Evolutionary conservation across 2,888 invertebrate species (phyloP), one percentile per base, ranked within the genome.

Genomic region (Melanotus villosus): DNA sequence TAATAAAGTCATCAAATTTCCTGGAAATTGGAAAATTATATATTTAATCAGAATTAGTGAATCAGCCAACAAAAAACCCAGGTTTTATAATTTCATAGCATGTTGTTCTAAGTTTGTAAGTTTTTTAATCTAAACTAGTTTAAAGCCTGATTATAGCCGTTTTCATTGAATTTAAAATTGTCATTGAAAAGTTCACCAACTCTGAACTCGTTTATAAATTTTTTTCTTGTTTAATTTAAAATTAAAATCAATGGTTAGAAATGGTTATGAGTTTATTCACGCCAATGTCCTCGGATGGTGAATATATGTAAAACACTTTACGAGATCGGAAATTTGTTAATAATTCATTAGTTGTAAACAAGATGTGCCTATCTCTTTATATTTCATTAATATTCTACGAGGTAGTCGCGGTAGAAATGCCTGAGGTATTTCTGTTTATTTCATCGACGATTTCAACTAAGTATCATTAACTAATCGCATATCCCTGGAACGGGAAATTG

Each of bases 401-500:
- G 16, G 41, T 41, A 34, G 34, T 34, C 2, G n/a, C 10, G n/a
- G n/a, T n/a, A 41, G 18, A 41, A 2, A 6, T 41, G 16, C 47
- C 47, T 7, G 6, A 26, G 26, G 47, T 10, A 7, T 26, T 18
- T 23, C 9, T 21, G 47, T 26, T 47, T 26, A 23, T n/a, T 47
- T 47, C 10, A 47, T 47, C 2, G 23, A 12, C 26, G 1, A 12
- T 23, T 47, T n/a, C 47, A 23, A 14, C 12, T 14, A 23, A 47
- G 19, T 6, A 47, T 47, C 23, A 47, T 47, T 47, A 47, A 47
- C 47, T 47, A 47, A 26, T 45, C 10, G 12, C 21, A 23, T 14
- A 1, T 47, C 3, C 23, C 10, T 26, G 23, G 10, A 45, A 47
- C 26, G 47, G 52, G 19, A 52, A 52, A 52, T 32, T 52, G 52